Base-by-base conservation (phyloP, 2,797 vertebrate genomes). In the Catamblyrhynchus diadema region DNA sequence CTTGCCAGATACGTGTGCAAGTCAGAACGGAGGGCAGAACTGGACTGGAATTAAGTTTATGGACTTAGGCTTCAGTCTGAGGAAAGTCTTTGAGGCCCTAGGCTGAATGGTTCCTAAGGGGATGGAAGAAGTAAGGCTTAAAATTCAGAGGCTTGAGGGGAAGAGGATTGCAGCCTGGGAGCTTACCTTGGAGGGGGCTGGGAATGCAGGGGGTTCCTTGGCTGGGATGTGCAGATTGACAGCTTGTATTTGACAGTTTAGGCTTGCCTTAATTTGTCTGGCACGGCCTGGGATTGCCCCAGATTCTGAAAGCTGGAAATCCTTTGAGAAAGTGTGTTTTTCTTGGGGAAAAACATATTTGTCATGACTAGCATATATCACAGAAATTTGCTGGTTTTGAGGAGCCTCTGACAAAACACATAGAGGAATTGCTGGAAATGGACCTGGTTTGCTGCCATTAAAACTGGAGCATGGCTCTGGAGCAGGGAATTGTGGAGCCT, bases 201-300 rank as follows among this genome's bases (percentile, higher is more conserved):
- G 19, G n/a, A 10, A n/a, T 64, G 18, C 37, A 23, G 24, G 15
- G 41, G 9, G 8, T 48, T 74, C 30, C 0, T 0, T 37, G 35
- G 5, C 62, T 62, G 81, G n/a, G 25, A 41, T 30, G 33, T 41
- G 35, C 35, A 60, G 35, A 28, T 3, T 60, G 17, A 27, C 17
- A 48, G 16, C 39, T 50, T 13, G 2, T 33, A 12, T 62, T 57
- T 67, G 39, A 14, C 16, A 25, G 16, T 39, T n/a, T 14, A 47
- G 10, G 2, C 19, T 65, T 90, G 44, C 47, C 47, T 83, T 32
- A 47, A 32, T 15, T 53, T 53, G 18, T 44, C 25, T 41, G 62
- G 12, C n/a, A 12, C 10, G 10, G 10, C 3, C 48, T 0, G 0
- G 32, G 14, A 22, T 35, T 48, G 17, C 23, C n/a, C 25, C 48